Evolutionary conservation across 2,113 vertebrate genomes (phyloP), one percentile per base, ranked within the genome.

Genomic region (Cisticola juncidis): DNA sequence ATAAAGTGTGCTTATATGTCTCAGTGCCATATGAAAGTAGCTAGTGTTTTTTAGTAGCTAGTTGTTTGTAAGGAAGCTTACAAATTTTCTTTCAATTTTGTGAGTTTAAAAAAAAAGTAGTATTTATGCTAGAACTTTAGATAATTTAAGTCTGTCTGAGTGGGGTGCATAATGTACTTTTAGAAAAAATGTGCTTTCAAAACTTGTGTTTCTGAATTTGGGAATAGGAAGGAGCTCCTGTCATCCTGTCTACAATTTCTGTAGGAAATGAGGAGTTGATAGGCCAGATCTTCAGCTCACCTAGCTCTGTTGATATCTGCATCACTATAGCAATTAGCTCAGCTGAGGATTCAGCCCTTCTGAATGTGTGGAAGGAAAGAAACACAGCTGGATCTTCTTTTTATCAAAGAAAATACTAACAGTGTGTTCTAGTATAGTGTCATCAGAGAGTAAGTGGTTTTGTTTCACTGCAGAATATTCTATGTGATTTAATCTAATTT

Each of bases 241-340:
- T 45, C 23, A 35, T 69, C 78, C 16, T 74, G 3, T 29, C 8
- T 90, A 68, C 24, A 65, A 5, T 20, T 61, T 73, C 25, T 79
- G 1, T 28, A 23, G 48, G 31, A 60, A 81, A 47, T 71, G 58
- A 4, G 20, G 17, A 77, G 10, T 26, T 76, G 18, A 33, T 50
- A 44, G 26, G 25, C 9, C n/a, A 77, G 33, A 33, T 28, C 19
- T 28, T 35, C 45, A 81, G 56, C 25, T 94, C 25, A 36, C 21
- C 28, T 42, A 33, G 26, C 15, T 81, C 42, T 51, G 6, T 23
- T 76, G 57, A 47, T 4, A 42, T 17, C 26, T 71, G 5, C 14
- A 64, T 29, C 0, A 1, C 8, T 68, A 5, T 1, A 54, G 44
- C 16, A 62, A 72, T 45, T 54, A 72, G 2, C 9, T 9, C 13